Evolutionary conservation across 2,888 invertebrate genomes (phyloP), one percentile per base, ranked within the genome.

Genomic region (Agonum fuliginosum): DNA sequence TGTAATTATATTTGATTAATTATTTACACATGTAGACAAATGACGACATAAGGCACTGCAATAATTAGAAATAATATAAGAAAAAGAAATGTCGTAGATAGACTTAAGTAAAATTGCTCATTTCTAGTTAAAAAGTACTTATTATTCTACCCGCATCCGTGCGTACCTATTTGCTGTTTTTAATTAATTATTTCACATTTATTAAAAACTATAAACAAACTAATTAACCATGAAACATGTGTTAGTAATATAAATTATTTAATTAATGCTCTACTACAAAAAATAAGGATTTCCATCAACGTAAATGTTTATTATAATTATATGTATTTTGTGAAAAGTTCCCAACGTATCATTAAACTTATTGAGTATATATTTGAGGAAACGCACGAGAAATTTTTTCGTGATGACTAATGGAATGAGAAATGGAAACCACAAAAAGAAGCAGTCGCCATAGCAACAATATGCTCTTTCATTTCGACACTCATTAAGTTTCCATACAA

Each of bases 201-300:
- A 22, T 54, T n/a, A n/a, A 54, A 54, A 37, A 37, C 12, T 37
- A 24, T 54, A 54, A 54, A 54, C 54, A 24, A 54, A 46, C 17
- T 3, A 46, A n/a, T 41, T 4, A 10, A 41, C n/a, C n/a, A 4
- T 41, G 8, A n/a, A n/a, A 14, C n/a, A n/a, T n/a, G n/a, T n/a
- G n/a, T n/a, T n/a, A n/a, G n/a, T n/a, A n/a, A n/a, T n/a, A n/a
- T n/a, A n/a, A n/a, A n/a, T n/a, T n/a, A n/a, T n/a, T n/a, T n/a
- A n/a, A n/a, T n/a, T n/a, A n/a, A n/a, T n/a, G n/a, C n/a, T n/a
- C n/a, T n/a, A n/a, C n/a, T n/a, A n/a, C n/a, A n/a, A n/a, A n/a
- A n/a, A n/a, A n/a, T n/a, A n/a, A n/a, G n/a, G n/a, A n/a, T n/a
- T n/a, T n/a, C n/a, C n/a, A n/a, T n/a, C n/a, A n/a, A n/a, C n/a